Base-by-base conservation (phyloP, 1,140 invertebrate species). In the Drosophila bipectinata region DNA sequence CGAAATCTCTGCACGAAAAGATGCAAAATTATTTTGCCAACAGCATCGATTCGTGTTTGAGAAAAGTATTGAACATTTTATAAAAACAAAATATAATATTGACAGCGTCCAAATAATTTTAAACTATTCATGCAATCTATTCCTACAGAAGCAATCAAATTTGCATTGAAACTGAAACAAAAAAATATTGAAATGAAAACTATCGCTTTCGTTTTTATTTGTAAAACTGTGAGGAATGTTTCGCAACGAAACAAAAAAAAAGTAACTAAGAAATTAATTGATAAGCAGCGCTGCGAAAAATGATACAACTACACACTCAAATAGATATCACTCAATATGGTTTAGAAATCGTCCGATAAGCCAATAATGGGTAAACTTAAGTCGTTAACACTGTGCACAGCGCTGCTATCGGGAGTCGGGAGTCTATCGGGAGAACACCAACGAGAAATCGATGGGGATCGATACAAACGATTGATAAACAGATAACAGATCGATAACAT, bases 161-260 rank as follows among this genome's bases (percentile, higher is more conserved):
- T 87, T 85, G 64, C 78, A 82, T 78, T 88, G 54, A 78, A 77
- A 69, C 71, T 58, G 21, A 51, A 5, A 28, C 4, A 26, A 28
- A 28, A 5, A 45, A 53, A 60, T 32, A 32, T 37, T 37, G 41
- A 44, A 44, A 18, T 69, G 59, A 53, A 72, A 61, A 77, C 48
- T 71, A 77, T 63, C 71, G 64, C 59, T 60, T 58, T 71, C 55
- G 61, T 75, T 76, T 63, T 78, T 62, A 57, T 71, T 67, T 44
- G 71, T 63, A 83, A 88, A 88, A 79, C 83, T 88, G 83, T 88
- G 83, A 88, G 82, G 87, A 88, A 88, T 88, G 83, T 88, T 88
- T 88, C 83, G 83, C 83, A 88, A 88, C 83, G 83, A 83, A 88
- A 88, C 79, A 88, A 83, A 88, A 87, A 83, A 66, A 45, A 62